phyloP scores from a whole-genome alignment of 2,113 vertebrate species.

The Eonycteris spelaea region DNA sequence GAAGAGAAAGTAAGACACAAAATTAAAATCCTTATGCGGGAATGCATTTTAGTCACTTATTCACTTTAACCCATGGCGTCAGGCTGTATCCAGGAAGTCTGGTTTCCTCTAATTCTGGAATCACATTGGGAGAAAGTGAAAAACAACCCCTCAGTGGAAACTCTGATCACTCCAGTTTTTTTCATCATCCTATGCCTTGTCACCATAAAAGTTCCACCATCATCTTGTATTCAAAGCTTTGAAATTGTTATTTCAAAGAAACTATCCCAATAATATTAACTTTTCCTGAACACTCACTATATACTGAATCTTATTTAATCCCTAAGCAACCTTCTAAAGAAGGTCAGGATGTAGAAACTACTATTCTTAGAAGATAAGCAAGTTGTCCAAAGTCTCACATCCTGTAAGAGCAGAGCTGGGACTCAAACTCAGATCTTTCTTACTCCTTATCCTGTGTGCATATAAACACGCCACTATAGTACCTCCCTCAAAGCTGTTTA shows the following conservation, averaged over 20 bases:
- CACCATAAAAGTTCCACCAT: background rate
- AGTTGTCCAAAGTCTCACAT: background rate
- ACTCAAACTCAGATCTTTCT: background rate
- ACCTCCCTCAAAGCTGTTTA: background rate
- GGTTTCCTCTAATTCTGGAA: background rate
- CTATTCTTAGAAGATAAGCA: background rate
- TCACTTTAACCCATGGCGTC: background rate
- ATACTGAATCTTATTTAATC: background rate
- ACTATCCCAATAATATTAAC: background rate
- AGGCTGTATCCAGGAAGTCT: background rate
- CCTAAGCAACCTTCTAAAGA: background rate
- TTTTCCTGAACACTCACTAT: background rate
- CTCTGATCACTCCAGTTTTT: background rate
- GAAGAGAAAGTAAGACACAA: conserved; percentile 7
- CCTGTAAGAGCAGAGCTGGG: background rate
- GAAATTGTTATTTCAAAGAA: conserved; percentile 10
- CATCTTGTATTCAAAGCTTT: background rate
- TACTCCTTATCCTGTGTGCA: background rate
- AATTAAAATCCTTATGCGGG: background rate
- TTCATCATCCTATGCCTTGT: background rate
- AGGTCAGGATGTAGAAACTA: background rate
- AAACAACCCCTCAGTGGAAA: background rate
- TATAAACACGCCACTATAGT: background rate
- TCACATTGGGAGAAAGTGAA: background rate
- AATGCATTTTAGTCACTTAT: background rate